Evolutionary conservation across 2,888 invertebrate genomes (phyloP).

Genomic region (Anaspis maculata): DNA sequence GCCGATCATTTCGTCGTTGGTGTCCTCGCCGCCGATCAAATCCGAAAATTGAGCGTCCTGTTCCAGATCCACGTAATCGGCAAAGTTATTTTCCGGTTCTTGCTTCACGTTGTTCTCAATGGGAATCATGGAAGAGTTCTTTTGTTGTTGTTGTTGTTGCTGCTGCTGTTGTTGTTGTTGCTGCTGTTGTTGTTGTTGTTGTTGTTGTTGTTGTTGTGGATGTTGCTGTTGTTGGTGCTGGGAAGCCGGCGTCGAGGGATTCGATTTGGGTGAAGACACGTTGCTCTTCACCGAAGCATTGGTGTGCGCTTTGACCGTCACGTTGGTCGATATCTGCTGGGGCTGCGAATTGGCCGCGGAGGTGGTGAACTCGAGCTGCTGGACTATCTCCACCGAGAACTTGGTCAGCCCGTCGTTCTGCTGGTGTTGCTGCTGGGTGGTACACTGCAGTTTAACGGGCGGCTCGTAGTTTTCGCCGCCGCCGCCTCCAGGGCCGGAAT

Average conservation of each 20-base stretch:
- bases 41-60: conserved; percentile 75
- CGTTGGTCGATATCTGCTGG: conserved; percentile 86
- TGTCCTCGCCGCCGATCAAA: conserved; percentile 77
- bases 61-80: conserved; percentile 77
- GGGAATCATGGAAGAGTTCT: conserved; percentile 35
- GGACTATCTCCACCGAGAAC: conserved; percentile 88
- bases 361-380: conserved; percentile 83
- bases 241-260: conserved; percentile 40
- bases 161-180: conserved; percentile 32
- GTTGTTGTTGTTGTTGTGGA: conserved; percentile 20
- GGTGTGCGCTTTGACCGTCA: conserved; percentile 76
- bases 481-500: conserved; percentile 46
- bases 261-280: conserved; percentile 47
- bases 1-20: conserved; percentile 66
- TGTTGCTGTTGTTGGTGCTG: conserved; percentile 26
- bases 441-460: conserved; percentile 65
- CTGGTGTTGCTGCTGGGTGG: conserved; percentile 46
- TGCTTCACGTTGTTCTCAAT: conserved; percentile 52
- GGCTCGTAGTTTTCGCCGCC: conserved; percentile 55
- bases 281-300: conserved; percentile 59
- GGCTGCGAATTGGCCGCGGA: conserved; percentile 80
- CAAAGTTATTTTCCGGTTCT: conserved; percentile 74
- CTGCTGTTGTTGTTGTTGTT: neutral
- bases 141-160: conserved; percentile 24
- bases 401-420: conserved; percentile 53